Percentiles rank a stretch among this genome's conserved stretches.
Evolutionary conservation across 64 coral and sea anemone species (phyloP).

Genomic region (Acropora yongei): DNA sequence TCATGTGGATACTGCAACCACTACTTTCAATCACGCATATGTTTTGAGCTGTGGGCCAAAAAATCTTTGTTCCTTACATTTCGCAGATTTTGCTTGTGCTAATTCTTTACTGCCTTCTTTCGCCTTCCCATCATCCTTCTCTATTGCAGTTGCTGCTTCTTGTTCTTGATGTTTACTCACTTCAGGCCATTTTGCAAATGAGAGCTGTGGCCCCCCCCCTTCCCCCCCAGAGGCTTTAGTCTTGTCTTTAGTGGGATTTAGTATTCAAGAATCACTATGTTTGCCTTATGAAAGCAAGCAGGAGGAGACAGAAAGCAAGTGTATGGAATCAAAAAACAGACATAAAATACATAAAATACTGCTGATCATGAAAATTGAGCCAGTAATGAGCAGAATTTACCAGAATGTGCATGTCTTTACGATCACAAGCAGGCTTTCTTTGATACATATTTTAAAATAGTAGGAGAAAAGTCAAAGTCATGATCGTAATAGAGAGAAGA

Average conservation of each 20-base stretch:
- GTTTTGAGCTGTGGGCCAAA: conserved; percentile 8
- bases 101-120: conserved; percentile 16
- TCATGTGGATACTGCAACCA: neutral
- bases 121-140: neutral
- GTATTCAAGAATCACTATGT: conserved; percentile 25
- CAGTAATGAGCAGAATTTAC: neutral
- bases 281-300: conserved; percentile 9
- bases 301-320: conserved; percentile 9
- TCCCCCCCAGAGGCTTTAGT: conserved; percentile 1
- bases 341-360: no score
- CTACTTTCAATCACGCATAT: neutral
- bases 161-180: neutral
- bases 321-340: neutral
- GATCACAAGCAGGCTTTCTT: neutral
- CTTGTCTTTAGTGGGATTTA: neutral
- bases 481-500: conserved; percentile 4
- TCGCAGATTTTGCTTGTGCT: neutral
- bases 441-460: neutral
- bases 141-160: neutral
- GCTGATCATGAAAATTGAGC: neutral
- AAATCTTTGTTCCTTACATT: conserved; percentile 16
- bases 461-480: neutral
- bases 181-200: neutral
- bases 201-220: neutral
- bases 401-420: neutral